Conservation (phyloP, 2,113 vertebrate species). For the Tyrannus savana region DNA sequence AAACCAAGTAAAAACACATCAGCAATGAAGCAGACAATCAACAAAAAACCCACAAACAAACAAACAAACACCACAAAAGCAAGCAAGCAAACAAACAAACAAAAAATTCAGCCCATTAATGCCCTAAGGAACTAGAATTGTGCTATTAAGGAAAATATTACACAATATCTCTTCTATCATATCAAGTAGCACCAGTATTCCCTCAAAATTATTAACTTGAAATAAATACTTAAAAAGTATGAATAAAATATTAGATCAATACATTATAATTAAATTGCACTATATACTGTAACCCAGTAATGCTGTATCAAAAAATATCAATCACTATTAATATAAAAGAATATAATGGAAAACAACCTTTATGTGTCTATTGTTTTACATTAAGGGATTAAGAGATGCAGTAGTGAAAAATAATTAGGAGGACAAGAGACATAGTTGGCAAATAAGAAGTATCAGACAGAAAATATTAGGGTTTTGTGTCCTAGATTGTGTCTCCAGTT, state of each 20-base stretch:
- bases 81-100: too few relatives aligned
- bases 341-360: neutral
- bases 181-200: neutral
- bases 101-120: neutral
- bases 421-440: neutral
- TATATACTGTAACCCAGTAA: neutral
- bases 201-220: neutral
- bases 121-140: neutral
- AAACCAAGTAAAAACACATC: neutral
- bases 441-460: neutral
- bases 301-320: neutral
- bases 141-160: neutral
- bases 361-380: neutral
- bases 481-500: neutral
- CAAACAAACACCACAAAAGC: too few relatives aligned
- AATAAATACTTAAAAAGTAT: neutral
- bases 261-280: neutral
- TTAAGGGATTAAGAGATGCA: rapidly evolving
- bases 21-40: neutral
- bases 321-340: neutral
- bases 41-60: neutral
- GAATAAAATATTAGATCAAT: neutral
- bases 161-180: neutral
- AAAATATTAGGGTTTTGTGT: neutral
- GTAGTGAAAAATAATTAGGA: neutral